Base-by-base conservation (phyloP, 2,797 vertebrate genomes). In the Argya squamiceps region DNA sequence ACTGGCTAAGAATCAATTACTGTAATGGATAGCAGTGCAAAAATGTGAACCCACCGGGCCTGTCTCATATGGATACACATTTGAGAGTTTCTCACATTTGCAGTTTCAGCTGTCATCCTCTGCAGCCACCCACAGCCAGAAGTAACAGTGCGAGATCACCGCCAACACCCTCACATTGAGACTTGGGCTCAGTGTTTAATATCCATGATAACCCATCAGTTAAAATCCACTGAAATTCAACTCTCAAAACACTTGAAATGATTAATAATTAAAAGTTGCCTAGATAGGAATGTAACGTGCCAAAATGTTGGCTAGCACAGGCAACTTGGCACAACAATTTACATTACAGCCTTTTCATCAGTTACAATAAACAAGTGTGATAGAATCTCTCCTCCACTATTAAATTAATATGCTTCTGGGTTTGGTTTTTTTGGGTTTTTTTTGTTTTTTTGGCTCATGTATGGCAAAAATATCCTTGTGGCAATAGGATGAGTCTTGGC, bases 211-310 rank as follows among this genome's bases (percentile, higher is more conserved):
- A 47, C 19, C 30, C 55, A 76, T 44, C 52, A 46, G 56, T 58
- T 82, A 76, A 95, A 94, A 82, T 49, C 36, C 32, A 52, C 34
- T 55, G 63, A 82, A 93, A 91, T 68, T 43, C 89, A 89, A 47
- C 27, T 80, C 74, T 92, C 43, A 65, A 89, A 91, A 47, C 47
- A 47, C 55, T 87, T 79, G 11, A 55, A 59, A 70, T 79, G 5
- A 81, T 81, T 88, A 81, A 77, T 81, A 84, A 82, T 89, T 73
- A 86, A 81, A 84, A 88, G 63, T 47, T 95, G 77, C 46, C 60
- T 70, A 19, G 79, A 68, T 55, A 56, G 70, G 52, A 89, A 69
- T 4, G 10, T 12, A 53, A n/a, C 1, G 1, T 91, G 86, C 74
- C 70, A 84, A 84, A 91, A 78, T 2, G 2, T 70, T 92, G 69